phyloP scores from a whole-genome alignment of 2,113 vertebrate species.

The Piliocolobus tephrosceles region DNA sequence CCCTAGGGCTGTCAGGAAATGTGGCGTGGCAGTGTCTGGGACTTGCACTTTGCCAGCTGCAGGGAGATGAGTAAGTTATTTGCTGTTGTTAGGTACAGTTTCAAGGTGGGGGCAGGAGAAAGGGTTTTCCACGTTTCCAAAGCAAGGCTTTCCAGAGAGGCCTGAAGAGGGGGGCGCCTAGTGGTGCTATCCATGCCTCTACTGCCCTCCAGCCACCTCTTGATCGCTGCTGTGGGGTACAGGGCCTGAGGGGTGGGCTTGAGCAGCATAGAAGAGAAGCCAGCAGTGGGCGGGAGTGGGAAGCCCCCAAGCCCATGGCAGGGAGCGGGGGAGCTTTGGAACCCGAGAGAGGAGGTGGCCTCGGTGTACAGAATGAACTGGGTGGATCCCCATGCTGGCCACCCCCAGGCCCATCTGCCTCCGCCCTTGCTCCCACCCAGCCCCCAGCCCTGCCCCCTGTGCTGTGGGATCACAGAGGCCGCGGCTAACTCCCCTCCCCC shows the following conservation, averaged over 20 bases:
- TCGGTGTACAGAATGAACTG: not conserved
- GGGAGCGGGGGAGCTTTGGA: not conserved
- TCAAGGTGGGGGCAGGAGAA: not conserved
- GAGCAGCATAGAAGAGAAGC: not conserved
- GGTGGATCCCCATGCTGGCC: accelerated
- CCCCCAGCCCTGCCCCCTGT: not conserved
- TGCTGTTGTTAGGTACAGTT: not conserved
- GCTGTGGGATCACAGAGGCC: not conserved
- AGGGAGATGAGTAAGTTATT: not conserved
- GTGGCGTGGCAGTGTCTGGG: accelerated
- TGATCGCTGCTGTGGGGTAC: no score
- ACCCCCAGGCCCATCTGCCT: accelerated
- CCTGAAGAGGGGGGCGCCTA: no score
- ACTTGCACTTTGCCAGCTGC: not conserved
- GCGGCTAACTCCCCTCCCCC: accelerated
- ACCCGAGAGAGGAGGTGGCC: not conserved
- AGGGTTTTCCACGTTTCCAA: not conserved
- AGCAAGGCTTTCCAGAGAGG: not conserved
- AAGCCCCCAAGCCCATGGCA: not conserved
- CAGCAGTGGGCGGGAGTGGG: accelerated
- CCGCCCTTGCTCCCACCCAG: not conserved
- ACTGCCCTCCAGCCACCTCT: accelerated
- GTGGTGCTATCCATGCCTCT: accelerated
- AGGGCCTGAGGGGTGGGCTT: accelerated
- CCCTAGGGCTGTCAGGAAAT: not conserved